These are phyloP conservation scores for Agrotis ipsilon DNA, from an alignment of 2,888 invertebrate species.

Conservation along the genomic window DNA sequence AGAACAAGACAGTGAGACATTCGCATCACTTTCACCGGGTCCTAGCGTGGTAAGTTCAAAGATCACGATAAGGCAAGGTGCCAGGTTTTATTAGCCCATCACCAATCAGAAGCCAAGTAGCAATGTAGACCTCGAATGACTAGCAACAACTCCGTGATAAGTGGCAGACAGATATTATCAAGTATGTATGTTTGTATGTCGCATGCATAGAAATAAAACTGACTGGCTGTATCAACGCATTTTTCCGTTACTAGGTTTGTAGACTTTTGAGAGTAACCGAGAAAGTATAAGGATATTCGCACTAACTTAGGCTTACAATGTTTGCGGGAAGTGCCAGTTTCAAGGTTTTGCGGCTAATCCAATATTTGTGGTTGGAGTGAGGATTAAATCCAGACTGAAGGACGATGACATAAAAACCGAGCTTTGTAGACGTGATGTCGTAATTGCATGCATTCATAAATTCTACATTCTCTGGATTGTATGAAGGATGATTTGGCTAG, in stretches of 20 bases:
- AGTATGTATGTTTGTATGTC: constrained; percentile 30
- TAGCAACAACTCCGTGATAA: constrained; percentile 41
- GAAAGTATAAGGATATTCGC: constrained; percentile 18
- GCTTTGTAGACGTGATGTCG: neutral
- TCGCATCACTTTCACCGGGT: constrained; percentile 41
- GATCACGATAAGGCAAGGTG: constrained; percentile 55
- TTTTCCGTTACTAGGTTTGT: constrained; percentile 30
- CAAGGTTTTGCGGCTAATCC: neutral
- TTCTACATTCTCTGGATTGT: no score
- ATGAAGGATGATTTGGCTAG: no score
- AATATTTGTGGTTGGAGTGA: constrained; percentile 3
- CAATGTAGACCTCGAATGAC: constrained; percentile 25
- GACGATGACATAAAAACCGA: neutral
- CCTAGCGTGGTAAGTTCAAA: constrained; percentile 56
- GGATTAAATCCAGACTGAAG: constrained; percentile 2
- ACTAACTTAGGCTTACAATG: neutral
- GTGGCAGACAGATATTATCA: constrained; percentile 27
- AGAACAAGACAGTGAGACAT: constrained; percentile 17
- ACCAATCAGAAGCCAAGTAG: constrained; percentile 38
- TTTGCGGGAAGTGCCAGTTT: neutral
- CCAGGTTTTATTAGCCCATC: constrained; percentile 51
- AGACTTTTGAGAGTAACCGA: constrained; percentile 15
- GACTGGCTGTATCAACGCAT: constrained; percentile 11
- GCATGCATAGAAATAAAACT: constrained; percentile 24
- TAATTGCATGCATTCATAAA: no score